Conservation (phyloP, 1,140 invertebrate genomes). For the Drosophila pachea region DNA sequence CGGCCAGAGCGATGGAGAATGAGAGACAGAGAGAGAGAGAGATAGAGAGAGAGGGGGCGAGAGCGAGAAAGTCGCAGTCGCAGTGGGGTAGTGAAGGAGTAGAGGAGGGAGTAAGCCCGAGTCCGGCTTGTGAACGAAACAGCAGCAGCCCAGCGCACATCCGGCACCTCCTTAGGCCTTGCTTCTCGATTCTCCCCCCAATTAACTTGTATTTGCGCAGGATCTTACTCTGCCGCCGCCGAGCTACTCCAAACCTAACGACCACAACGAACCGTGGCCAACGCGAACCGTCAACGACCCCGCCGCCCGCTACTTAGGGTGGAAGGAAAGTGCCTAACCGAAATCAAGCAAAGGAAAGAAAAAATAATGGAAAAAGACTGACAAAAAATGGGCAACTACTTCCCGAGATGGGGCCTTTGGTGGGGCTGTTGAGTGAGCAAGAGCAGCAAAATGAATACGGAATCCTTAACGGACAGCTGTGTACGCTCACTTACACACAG, state of each 20-base stretch:
- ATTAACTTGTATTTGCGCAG: constrained; percentile 72
- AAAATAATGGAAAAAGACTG: constrained; percentile 41
- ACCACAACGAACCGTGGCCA: constrained; percentile 36
- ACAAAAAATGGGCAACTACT: constrained; percentile 62
- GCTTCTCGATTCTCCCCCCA: constrained; percentile 52
- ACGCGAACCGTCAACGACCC: constrained; percentile 50
- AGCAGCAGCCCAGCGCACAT: constrained; percentile 12
- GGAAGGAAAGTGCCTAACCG: constrained; percentile 59
- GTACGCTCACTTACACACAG: not conserved
- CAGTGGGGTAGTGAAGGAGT: not conserved
- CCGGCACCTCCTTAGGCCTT: constrained; percentile 38
- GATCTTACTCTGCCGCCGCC: constrained; percentile 28
- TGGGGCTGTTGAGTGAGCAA: constrained; percentile 2
- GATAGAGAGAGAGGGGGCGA: not conserved
- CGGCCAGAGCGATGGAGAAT: constrained; percentile 4
- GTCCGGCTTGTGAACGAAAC: constrained; percentile 38
- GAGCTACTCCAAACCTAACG: not conserved
- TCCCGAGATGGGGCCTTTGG: constrained; percentile 19
- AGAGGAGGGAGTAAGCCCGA: constrained; percentile 3
- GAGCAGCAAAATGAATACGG: not conserved
- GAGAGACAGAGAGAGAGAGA: not conserved
- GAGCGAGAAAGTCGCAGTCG: not conserved
- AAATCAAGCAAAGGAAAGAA: constrained; percentile 55
- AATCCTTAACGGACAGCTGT: constrained; percentile 9
- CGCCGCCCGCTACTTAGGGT: constrained; percentile 19